phyloP scores from a whole-genome alignment of 2,888 invertebrate genomes.

The Celastrina argiolus region DNA sequence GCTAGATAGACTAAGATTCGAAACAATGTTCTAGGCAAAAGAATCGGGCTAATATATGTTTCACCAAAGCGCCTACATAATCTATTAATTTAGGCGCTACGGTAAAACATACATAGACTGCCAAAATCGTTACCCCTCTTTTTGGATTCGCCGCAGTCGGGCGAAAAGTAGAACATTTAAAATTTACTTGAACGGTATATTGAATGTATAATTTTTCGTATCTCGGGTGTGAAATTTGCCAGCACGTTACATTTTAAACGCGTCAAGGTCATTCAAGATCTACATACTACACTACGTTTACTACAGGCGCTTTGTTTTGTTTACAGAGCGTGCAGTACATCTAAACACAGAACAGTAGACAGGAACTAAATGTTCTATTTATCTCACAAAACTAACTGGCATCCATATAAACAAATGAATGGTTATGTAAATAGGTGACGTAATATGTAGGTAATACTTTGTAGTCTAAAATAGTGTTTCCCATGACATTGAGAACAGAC shows the following conservation, averaged over 20 bases:
- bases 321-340: neutral
- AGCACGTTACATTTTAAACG: neutral
- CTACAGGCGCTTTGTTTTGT: neutral
- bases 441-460: neutral
- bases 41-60: too few relatives aligned
- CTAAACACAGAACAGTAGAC: conserved; percentile 6
- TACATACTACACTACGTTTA: neutral
- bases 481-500: neutral
- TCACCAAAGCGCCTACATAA: too few relatives aligned
- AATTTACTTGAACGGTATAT: too few relatives aligned
- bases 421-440: neutral
- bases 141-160: too few relatives aligned
- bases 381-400: neutral
- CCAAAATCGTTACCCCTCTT: too few relatives aligned
- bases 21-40: too few relatives aligned
- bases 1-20: too few relatives aligned
- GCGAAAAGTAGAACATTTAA: too few relatives aligned
- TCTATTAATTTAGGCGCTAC: too few relatives aligned
- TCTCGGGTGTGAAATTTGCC: neutral
- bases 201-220: too few relatives aligned
- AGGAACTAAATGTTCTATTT: neutral
- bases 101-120: too few relatives aligned
- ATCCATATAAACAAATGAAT: conserved; percentile 2
- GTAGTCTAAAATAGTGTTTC: conserved; percentile 1
- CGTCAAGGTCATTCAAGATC: neutral